Base-by-base conservation (phyloP, 2,113 vertebrate species). In the Oryzias curvinotus region DNA sequence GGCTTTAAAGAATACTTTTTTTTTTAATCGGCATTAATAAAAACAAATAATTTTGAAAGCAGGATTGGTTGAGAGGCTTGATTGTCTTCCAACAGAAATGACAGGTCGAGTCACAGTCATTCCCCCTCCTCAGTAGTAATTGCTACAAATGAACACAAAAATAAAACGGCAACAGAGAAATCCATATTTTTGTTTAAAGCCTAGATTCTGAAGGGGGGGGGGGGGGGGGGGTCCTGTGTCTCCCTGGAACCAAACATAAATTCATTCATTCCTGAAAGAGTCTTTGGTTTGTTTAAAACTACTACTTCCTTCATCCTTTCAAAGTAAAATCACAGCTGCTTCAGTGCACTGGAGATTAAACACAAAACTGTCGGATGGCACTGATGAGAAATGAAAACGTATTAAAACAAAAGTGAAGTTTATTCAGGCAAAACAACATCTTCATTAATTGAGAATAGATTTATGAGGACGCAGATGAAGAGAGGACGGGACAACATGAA, bases 341-440 rank as follows among this genome's bases (percentile, higher is more conserved):
- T 65, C 89, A 88, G 87, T 90, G 89, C 82, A 79, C 70, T 41
- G 52, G 72, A 87, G 82, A 80, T 72, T 73, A 75, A 81, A 85
- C 61, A 77, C 8, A 57, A 52, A 52, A 60, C 30, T 47, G 65
- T 12, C 36, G 8, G 36, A 36, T 36, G 36, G 8, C 36, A 12
- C 36, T 36, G 36, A 36, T 12, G 36, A 36, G 36, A 12, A 36
- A 36, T 36, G 2, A 36, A 36, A 36, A 54, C 55, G 14, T 67
- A 46, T n/a, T n/a, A n/a, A n/a, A 51, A 68, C 15, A 43, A 60
- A 66, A 53, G 54, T 49, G 52, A 30, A 45, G 7, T 8, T 53
- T 41, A 3, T 45, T 61, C 28, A 28, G 36, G 8, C 57, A 48
- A 30, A 12, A 36, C 59, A 26, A 42, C 18, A 30, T 30, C 28